Base-by-base conservation (phyloP, 2,888 invertebrate species). In the Orchesellides sinensis region DNA sequence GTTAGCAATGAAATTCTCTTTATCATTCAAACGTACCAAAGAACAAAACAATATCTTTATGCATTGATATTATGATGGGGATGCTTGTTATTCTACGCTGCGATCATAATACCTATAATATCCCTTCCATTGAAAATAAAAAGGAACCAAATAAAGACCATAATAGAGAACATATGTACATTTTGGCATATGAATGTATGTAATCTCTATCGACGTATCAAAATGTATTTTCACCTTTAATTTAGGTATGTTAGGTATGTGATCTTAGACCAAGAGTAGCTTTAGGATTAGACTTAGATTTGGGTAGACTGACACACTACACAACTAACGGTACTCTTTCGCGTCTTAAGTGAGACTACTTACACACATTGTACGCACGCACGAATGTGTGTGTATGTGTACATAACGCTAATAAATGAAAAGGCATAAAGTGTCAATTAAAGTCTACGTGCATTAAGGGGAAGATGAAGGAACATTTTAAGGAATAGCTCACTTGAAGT, bases 271-370 rank as follows among this genome's bases (percentile, higher is more conserved):
- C 27, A 17, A 29, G 19, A n/a, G 40, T 56, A 56, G 27, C 17
- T 70, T 69, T 66, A 25, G 32, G 66, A 65, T 25, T 45, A 54
- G 27, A 32, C 35, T 74, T 17, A 25, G 52, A 75, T 70, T 65
- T 70, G 40, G 69, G 40, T 47, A 77, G 32, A 81, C 84, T 84
- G 77, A 81, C 84, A 84, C 77, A 84, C 77, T 84, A 77, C 81
- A 77, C 84, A 84, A 81, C 17, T 80, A 73, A 80, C 73, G 73
- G 73, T 80, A 73, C 40, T 65, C 61, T 77, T 70, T 79, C 65
- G 79, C 61, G 65, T 73, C 23, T 73, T 63, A 19, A 10, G 49
- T 27, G 49, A 27, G 52, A 25, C 52, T 49, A 52, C 32, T 3
- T 47, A 19, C 66, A 47, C 49, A 45, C 29, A 19, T n/a, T 35